These are phyloP conservation scores for Carcharodon carcharias DNA, from an alignment of 2,797 vertebrate species.

Conservation along the genomic window DNA sequence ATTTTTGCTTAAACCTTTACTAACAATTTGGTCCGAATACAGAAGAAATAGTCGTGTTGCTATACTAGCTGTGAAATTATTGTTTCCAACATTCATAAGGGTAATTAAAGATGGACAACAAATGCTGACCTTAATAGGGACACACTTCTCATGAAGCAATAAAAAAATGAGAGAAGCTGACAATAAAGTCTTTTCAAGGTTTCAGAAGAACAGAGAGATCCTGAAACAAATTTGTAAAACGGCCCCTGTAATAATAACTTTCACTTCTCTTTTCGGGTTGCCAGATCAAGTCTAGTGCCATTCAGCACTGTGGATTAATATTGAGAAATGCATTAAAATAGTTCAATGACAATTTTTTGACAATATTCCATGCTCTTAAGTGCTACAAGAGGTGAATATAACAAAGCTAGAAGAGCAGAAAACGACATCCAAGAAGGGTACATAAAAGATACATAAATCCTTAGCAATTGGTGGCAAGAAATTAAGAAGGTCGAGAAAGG, in stretches of 20 bases:
- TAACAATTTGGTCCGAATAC: background rate
- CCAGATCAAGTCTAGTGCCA: background rate
- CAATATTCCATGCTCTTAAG: background rate
- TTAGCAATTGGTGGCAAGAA: background rate
- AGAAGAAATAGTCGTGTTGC: background rate
- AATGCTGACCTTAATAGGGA: background rate
- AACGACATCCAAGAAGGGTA: background rate
- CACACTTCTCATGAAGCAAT: background rate
- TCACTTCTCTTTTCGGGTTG: background rate
- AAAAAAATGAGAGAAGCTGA: background rate
- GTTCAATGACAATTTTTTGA: too few species aligned
- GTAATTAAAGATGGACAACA: background rate
- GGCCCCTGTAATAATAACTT: background rate
- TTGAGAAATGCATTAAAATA: background rate
- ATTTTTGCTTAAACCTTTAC: background rate
- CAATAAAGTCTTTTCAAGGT: background rate
- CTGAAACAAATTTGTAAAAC: background rate
- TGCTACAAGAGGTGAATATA: background rate
- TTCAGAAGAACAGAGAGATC: background rate
- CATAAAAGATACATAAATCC: background rate
- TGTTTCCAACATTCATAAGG: background rate
- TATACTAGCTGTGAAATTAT: background rate
- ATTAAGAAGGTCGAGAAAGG: background rate
- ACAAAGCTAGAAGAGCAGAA: background rate
- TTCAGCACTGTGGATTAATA: background rate